A percentile compares a stretch with the other conserved stretches of the same genome.
Conservation (phyloP, 2,113 vertebrate genomes). For the Stomatorhinus ivindoensis region DNA sequence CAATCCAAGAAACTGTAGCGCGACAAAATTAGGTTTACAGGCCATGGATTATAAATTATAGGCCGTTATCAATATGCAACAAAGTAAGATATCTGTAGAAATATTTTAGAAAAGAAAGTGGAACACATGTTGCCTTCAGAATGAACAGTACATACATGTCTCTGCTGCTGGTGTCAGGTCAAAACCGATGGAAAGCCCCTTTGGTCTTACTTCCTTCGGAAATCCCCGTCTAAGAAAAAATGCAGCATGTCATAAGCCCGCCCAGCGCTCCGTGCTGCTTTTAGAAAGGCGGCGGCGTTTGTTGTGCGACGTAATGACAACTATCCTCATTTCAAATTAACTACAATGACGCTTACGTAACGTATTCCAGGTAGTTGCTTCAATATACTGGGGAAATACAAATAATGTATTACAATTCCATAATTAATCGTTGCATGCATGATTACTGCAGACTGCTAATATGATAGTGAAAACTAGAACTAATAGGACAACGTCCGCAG, state of each 20-base stretch:
- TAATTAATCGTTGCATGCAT: neutral
- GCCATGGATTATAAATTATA: neutral
- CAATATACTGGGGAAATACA: neutral
- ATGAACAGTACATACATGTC: neutral
- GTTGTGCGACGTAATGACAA: neutral
- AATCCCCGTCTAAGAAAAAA: slow-evolving; percentile 24
- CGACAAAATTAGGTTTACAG: neutral
- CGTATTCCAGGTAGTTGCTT: neutral
- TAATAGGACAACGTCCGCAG: neutral
- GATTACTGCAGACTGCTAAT: neutral
- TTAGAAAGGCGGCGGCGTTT: neutral
- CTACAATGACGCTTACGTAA: neutral
- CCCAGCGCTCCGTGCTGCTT: neutral
- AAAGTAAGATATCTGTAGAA: neutral
- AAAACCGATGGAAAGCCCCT: slow-evolving; percentile 25
- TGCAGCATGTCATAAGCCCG: neutral
- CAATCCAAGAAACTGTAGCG: neutral
- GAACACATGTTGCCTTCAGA: slow-evolving; percentile 15
- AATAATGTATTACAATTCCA: neutral
- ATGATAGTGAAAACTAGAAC: neutral
- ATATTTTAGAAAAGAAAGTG: slow-evolving; percentile 10
- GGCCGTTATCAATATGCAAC: neutral
- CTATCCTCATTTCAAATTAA: neutral
- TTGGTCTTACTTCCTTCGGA: slow-evolving; percentile 26
- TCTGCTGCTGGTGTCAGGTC: slow-evolving; percentile 6